These are phyloP conservation scores for Dasyornis broadbenti DNA, from an alignment of 2,113 vertebrate genomes.

Conservation along the genomic window DNA sequence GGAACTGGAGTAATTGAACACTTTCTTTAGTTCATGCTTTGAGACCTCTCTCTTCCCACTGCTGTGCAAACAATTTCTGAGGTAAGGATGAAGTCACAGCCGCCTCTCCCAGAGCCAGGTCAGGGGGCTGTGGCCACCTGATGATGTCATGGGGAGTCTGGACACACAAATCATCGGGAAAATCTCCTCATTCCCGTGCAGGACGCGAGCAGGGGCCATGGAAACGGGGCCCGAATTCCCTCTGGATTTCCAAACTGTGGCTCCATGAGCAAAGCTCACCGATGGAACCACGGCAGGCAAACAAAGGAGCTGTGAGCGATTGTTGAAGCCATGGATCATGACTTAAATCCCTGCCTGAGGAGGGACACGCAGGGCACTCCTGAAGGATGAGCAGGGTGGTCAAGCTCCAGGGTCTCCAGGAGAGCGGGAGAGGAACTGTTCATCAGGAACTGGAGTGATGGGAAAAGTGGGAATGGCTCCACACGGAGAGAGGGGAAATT, in stretches of 20 bases:
- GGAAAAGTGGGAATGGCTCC: not conserved
- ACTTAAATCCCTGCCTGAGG: not conserved
- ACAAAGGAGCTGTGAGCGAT: not conserved
- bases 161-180: not conserved
- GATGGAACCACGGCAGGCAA: rapidly evolving
- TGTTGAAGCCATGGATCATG: not conserved
- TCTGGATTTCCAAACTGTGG: not conserved
- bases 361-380: not conserved
- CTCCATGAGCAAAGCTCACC: not conserved
- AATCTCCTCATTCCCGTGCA: not conserved
- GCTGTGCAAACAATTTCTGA: not conserved
- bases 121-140: not conserved
- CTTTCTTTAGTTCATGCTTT: not conserved
- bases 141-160: not conserved
- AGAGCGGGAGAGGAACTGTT: not conserved
- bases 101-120: not conserved
- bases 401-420: not conserved
- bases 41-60: not conserved
- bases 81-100: not conserved
- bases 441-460: not conserved
- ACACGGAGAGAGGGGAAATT: not conserved
- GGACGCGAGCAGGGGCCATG: not conserved
- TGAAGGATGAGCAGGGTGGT: not conserved
- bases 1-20: not conserved
- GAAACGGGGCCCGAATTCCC: not conserved